Evolutionary conservation across 37 sponge, comb jelly and placozoan species (phyloP).

Genomic region (Beroe ovata): DNA sequence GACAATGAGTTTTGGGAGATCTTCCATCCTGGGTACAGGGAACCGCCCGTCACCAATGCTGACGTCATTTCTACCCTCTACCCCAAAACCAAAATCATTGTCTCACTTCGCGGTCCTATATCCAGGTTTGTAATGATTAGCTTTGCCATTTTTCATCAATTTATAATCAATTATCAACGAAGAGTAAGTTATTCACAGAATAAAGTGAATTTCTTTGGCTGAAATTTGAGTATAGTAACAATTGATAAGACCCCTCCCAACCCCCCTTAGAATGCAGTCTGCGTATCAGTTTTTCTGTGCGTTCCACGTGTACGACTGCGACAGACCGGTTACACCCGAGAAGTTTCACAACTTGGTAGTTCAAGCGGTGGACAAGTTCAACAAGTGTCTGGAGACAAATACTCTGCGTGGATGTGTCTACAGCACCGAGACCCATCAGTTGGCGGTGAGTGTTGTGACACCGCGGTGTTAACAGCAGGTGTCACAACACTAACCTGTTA

Average conservation of each 20-base stretch:
- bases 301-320: conserved; percentile 27
- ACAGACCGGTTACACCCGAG: conserved; percentile 28
- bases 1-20: conserved; percentile 65
- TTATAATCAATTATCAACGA: too few species aligned
- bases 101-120: conserved; percentile 25
- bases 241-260: conserved; percentile 6
- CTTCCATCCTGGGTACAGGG: conserved; percentile 58
- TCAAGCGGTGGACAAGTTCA: not conserved
- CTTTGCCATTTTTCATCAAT: too few species aligned
- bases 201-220: too few species aligned
- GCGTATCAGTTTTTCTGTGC: conserved; percentile 67
- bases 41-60: conserved; percentile 61
- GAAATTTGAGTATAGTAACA: too few species aligned
- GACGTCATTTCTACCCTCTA: conserved; percentile 29
- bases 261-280: conserved; percentile 50
- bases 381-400: not conserved
- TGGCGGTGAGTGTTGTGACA: conserved; percentile 34
- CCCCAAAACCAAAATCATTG: conserved; percentile 31
- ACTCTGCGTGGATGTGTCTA: conserved; percentile 46
- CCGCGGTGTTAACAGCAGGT: too few species aligned
- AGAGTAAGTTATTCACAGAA: too few species aligned
- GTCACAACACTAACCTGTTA: too few species aligned
- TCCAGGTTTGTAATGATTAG: too few species aligned
- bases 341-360: conserved; percentile 52
- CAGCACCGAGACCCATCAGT: conserved; percentile 51